A percentile compares a stretch with the other conserved stretches of the same genome.
phyloP scores from a whole-genome alignment of 2,888 invertebrate genomes.

The Malacosoma neustria region DNA sequence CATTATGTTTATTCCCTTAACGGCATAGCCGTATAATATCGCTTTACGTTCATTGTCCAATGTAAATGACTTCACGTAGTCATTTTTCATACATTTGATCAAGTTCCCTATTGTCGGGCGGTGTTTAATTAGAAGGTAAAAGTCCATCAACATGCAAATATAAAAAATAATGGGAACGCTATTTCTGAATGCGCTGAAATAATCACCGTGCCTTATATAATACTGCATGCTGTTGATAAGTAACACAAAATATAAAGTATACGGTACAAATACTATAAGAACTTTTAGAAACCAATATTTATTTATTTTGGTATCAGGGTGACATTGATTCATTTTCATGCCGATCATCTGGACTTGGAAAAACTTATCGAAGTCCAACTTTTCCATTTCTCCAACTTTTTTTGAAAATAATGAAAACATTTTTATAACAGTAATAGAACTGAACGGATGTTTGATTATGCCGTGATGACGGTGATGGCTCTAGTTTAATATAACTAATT shows the following conservation, averaged over 20 bases:
- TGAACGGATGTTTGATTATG: too few relatives aligned
- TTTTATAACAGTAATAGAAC: too few relatives aligned
- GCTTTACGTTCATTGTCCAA: not conserved
- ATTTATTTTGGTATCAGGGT: conserved; percentile 6
- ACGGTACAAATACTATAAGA: not conserved
- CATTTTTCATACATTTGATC: not conserved
- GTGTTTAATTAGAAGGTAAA: not conserved
- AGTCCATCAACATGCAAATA: not conserved
- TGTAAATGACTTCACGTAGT: not conserved
- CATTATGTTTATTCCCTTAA: not conserved
- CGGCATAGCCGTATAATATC: not conserved
- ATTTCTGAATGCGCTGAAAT: not conserved
- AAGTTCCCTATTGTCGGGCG: not conserved
- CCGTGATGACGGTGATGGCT: too few relatives aligned
- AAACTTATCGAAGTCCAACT: conserved; percentile 2
- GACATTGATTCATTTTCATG: conserved; percentile 1
- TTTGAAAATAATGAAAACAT: too few relatives aligned
- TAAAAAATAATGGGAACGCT: not conserved
- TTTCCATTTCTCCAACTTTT: too few relatives aligned
- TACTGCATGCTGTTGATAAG: not conserved
- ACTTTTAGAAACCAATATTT: conserved; percentile 4
- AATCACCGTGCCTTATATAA: not conserved
- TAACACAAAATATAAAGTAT: not conserved
- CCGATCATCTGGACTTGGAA: not conserved
- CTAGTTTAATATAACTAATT: too few relatives aligned